Evolutionary conservation across 2,113 vertebrate genomes (phyloP), one percentile per base, ranked within the genome.

Genomic region (Sisor rabdophorus): DNA sequence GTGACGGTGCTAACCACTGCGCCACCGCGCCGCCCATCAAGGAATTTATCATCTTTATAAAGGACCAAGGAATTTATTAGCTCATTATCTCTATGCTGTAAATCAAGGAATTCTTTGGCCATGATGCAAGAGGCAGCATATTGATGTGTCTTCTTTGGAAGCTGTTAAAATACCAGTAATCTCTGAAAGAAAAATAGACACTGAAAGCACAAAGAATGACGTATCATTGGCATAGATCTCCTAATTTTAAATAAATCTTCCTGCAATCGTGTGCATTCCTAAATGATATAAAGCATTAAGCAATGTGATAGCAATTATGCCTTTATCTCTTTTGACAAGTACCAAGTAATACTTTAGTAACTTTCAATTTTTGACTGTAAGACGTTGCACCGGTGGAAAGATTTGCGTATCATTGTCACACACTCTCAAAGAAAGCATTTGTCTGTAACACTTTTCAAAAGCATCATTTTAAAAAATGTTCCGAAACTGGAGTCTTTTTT

Each of bases 401-500:
- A 1, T 64, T 63, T 71, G 52, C 7, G 73, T 69, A 59, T 75
- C 78, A 71, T 83, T 71, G 73, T 83, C 55, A 44, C 59, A 65
- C 69, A 59, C 79, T 68, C 63, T 54, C 44, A 80, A 80, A 84
- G 71, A 40, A 17, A 30, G 74, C 71, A 81, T 82, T 83, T 81
- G 71, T 84, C 78, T 72, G 36, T 32, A 8, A 24, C 28, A 22
- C 24, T 13, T 63, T 44, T n/a, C 32, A 26, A 71, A 80, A 47
- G 47, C 61, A 12, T 26, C 61, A 22, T 65, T 56, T 67, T 70
- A 54, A 22, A 50, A 28, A 47, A 24, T 60, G 68, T 30, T n/a
- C 77, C 69, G 63, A 40, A 73, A 83, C 77, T 30, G 60, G 70
- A 86, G 84, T 64, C 76, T 70, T n/a, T n/a, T n/a, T n/a, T n/a